Conservation (phyloP, 37 sponge, comb jelly and placozoan species). For the Beroe ovata region DNA sequence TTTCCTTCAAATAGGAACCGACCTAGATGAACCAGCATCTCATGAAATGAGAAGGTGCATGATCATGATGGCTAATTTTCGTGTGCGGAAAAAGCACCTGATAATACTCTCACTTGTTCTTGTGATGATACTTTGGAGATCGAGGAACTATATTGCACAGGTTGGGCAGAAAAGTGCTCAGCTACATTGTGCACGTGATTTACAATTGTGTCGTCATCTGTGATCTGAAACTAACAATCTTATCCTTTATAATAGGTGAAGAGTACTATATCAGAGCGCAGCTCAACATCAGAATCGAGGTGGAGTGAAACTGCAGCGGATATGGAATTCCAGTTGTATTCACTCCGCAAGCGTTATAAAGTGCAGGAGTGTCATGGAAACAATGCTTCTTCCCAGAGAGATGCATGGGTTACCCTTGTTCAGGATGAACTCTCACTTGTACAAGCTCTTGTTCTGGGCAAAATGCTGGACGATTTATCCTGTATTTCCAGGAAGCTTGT, state of each 20-base stretch:
- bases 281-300: neutral
- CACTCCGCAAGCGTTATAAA: neutral
- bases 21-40: too few species aligned
- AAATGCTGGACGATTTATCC: neutral
- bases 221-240: too few species aligned
- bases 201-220: too few species aligned
- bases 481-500: neutral
- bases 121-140: neutral
- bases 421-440: neutral
- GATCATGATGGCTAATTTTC: neutral
- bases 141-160: neutral
- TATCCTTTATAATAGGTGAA: too few species aligned
- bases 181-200: too few species aligned
- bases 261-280: neutral
- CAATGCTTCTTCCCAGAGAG: neutral
- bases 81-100: neutral
- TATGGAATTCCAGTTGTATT: neutral
- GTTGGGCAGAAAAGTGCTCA: too few species aligned
- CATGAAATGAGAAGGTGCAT: too few species aligned
- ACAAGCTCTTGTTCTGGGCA: neutral
- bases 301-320: neutral
- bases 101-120: neutral
- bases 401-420: neutral
- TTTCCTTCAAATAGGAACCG: too few species aligned
- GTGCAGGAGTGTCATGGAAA: neutral